phyloP scores from a whole-genome alignment of 2,888 invertebrate genomes.

The Serripes groenlandicus region DNA sequence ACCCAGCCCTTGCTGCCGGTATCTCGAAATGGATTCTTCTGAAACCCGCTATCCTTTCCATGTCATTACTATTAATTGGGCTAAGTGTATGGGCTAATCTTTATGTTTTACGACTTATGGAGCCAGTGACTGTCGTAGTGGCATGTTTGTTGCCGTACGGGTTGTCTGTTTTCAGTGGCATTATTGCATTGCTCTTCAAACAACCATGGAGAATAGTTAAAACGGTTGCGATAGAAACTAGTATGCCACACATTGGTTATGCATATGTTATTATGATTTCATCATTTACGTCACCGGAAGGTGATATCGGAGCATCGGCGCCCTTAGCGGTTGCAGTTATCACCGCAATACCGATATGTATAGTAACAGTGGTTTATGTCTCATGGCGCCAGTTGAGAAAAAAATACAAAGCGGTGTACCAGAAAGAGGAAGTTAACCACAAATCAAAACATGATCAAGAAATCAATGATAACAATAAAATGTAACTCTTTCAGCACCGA shows the following conservation, averaged over 20 bases:
- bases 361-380: conserved; percentile 77
- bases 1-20: conserved; percentile 90
- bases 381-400: conserved; percentile 70
- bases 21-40: conserved; percentile 89
- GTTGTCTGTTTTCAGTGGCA: conserved; percentile 81
- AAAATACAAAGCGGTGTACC: conserved; percentile 31
- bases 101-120: conserved; percentile 95
- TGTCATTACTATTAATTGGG: conserved; percentile 93
- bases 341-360: conserved; percentile 95
- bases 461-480: no score
- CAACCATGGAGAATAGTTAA: conserved; percentile 79
- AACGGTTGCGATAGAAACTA: conserved; percentile 94
- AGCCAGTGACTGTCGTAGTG: conserved; percentile 84
- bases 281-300: conserved; percentile 93
- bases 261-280: conserved; percentile 95
- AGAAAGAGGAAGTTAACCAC: not conserved
- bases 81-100: conserved; percentile 95
- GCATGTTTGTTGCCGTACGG: conserved; percentile 83
- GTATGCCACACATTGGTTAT: conserved; percentile 97
- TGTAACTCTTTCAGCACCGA: no score
- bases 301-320: conserved; percentile 92
- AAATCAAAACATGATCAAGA: not conserved
- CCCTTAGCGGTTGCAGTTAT: conserved; percentile 91
- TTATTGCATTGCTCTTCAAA: conserved; percentile 74
- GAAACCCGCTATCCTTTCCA: conserved; percentile 93